These are phyloP conservation scores for Pseudorasbora parva DNA, from an alignment of 2,113 vertebrate genomes.

Conservation along the genomic window DNA sequence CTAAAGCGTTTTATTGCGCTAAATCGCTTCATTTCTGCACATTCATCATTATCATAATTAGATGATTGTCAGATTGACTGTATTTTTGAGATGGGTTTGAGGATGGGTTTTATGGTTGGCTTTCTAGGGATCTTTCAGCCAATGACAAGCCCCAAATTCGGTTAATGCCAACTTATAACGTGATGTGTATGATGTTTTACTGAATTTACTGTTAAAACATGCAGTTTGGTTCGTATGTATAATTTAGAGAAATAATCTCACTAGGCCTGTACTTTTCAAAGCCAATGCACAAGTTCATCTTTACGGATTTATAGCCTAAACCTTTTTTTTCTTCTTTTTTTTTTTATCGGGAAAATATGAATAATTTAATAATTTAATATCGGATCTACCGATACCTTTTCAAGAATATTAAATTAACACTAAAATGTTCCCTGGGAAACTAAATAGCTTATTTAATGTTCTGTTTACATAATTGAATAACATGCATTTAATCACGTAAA, in stretches of 20 bases:
- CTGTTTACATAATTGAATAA: too few species aligned
- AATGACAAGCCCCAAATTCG: background rate
- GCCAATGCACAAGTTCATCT: background rate
- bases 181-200: background rate
- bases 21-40: background rate
- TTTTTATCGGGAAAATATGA: too few species aligned
- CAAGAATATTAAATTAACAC: too few species aligned
- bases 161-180: background rate
- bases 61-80: background rate
- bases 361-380: too few species aligned
- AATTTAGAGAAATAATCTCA: background rate
- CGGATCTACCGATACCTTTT: too few species aligned
- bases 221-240: background rate
- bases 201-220: background rate
- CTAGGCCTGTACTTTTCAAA: background rate
- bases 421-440: too few species aligned
- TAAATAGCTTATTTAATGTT: too few species aligned
- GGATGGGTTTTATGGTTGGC: background rate
- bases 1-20: slow-evolving; percentile 3
- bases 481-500: too few species aligned
- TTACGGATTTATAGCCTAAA: too few species aligned
- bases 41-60: background rate
- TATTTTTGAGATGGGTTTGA: background rate
- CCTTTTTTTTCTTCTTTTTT: too few species aligned
- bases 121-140: slow-evolving; percentile 7